Base-by-base conservation (phyloP, 1,140 invertebrate species). In the Antheraea pernyi region DNA sequence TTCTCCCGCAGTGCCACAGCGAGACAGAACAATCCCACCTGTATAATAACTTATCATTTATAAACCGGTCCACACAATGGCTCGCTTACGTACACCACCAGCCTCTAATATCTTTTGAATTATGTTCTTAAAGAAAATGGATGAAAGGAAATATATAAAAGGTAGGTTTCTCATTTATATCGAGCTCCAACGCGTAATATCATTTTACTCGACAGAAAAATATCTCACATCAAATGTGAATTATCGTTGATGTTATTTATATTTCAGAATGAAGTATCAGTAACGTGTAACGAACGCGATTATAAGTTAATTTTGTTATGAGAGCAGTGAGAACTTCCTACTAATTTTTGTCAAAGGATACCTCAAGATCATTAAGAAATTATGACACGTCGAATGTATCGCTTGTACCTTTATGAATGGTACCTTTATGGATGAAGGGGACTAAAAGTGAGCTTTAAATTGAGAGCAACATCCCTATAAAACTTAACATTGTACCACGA, bases 21-120 rank as follows among this genome's bases (percentile, higher is more conserved):
- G 30, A 16, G 22, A 18, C 61, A 30, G 19, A 22, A 19, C 22
- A 63, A 30, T 53, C 46, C 46, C 61, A 30, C 61, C 61, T 63
- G 61, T 37, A 30, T 37, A 63, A 63, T 63, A 63, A 63, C 61
- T 63, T 63, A 63, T 63, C 61, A 63, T 63, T 63, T 63, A 63
- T 37, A 63, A 63, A 63, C 30, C 61, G 16, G 46, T 16, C 11
- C 46, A 53, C 46, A 53, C 46, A 53, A 53, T 53, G 46, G 46
- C 46, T n/a, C 46, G 46, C 46, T 53, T 63, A 63, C 61, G 22
- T 16, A 63, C 61, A 63, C 11, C 46, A 53, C 46, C 46, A 53
- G 46, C 46, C 46, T 53, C 46, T 53, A 53, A 53, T 53, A 53
- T 53, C 46, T 53, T 53, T 53, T 53, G 46, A 53, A 53, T 53